These are phyloP conservation scores for Melipona beecheii DNA, from an alignment of 2,888 invertebrate genomes.

Conservation along the genomic window DNA sequence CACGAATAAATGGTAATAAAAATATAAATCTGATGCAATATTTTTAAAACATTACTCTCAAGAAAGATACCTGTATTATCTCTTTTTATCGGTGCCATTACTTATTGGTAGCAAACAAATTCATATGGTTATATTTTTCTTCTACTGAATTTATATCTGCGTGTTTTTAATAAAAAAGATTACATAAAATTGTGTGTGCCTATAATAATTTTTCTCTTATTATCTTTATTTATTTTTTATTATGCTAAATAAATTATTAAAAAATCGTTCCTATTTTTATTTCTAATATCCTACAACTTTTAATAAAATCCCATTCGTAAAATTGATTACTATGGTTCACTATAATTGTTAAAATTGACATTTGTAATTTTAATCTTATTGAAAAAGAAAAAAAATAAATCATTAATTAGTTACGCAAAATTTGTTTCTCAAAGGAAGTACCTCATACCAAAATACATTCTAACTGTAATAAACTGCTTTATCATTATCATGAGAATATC, in stretches of 20 bases:
- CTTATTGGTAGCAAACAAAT: constrained; percentile 10
- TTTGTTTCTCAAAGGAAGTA: neutral
- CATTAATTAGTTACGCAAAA: neutral
- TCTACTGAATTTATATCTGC: neutral
- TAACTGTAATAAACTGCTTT: neutral
- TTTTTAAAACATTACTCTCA: constrained; percentile 16
- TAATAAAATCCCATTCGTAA: neutral
- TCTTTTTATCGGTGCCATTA: constrained; percentile 19
- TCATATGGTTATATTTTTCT: neutral
- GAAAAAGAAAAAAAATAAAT: neutral
- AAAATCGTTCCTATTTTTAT: neutral
- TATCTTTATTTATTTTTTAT: neutral
- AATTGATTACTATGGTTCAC: neutral
- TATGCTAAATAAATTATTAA: neutral
- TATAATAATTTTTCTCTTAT: neutral
- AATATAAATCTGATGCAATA: constrained; percentile 51
- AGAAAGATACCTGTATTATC: constrained; percentile 45
- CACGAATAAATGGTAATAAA: constrained; percentile 9
- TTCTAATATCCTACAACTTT: neutral
- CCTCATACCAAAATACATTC: neutral
- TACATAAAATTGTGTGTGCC: neutral
- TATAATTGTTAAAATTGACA: neutral
- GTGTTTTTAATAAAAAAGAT: neutral
- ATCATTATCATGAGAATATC: neutral
- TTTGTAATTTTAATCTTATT: neutral